Evolutionary conservation across 2,888 invertebrate genomes (phyloP).

Genomic region (Prenolepis imparis): DNA sequence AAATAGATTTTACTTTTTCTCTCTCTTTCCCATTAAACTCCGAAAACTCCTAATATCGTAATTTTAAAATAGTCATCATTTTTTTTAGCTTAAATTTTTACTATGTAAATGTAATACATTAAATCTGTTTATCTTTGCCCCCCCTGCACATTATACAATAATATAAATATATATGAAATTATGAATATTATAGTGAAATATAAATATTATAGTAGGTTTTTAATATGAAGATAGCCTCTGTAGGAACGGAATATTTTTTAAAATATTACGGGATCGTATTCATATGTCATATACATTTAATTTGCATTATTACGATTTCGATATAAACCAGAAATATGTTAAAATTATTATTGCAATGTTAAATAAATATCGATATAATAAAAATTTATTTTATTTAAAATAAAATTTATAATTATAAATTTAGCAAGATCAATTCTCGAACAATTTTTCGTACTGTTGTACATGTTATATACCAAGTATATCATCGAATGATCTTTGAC

Average conservation of each 20-base stretch:
- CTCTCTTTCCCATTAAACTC: background rate
- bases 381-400: conserved; percentile 11
- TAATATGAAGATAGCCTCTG: background rate
- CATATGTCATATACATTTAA: background rate
- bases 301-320: conserved; percentile 33
- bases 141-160: background rate
- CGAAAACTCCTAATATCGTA: background rate
- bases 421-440: background rate
- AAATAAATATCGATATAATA: conserved; percentile 17
- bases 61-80: background rate
- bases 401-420: conserved; percentile 3
- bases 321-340: background rate
- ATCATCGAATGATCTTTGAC: background rate
- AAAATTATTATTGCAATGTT: conserved; percentile 15
- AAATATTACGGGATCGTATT: background rate
- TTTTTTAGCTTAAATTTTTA: background rate
- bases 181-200: background rate
- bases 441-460: background rate
- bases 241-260: background rate
- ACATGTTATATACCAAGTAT: background rate
- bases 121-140: too few species aligned
- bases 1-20: conserved; percentile 6
- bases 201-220: conserved; percentile 14
- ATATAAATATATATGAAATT: background rate
- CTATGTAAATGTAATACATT: background rate